Evolutionary conservation across 2,797 vertebrate genomes (phyloP).

Genomic region (Rhincodon typus): DNA sequence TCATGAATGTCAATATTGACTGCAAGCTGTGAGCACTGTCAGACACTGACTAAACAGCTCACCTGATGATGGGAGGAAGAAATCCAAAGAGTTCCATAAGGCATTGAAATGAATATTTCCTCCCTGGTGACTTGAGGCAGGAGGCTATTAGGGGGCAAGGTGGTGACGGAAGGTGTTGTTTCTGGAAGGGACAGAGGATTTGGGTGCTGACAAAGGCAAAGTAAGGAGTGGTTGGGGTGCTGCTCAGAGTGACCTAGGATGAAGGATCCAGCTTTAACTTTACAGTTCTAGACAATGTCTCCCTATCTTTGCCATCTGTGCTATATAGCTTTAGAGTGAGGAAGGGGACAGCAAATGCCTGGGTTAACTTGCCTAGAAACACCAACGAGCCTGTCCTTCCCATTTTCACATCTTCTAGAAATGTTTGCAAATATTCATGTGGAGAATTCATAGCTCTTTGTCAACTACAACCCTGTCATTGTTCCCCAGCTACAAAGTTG

Average conservation of each 20-base stretch:
- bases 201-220: not conserved
- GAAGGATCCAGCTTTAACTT: not conserved
- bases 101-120: not conserved
- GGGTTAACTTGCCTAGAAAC: not conserved
- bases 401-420: not conserved
- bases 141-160: not conserved
- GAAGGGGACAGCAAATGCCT: not conserved
- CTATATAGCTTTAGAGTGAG: not conserved
- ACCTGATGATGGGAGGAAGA: no score
- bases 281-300: not conserved
- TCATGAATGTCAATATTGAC: not conserved
- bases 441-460: not conserved
- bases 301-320: not conserved
- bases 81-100: not conserved
- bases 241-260: not conserved
- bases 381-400: not conserved
- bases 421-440: not conserved
- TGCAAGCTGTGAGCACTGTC: not conserved
- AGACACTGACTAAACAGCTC: not conserved
- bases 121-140: rapidly evolving
- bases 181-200: not conserved
- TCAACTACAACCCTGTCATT: not conserved
- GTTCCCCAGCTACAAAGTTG: not conserved
- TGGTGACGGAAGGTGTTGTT: no score
- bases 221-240: not conserved